Evolutionary conservation across 2,113 vertebrate genomes (phyloP).

Genomic region (Coryphaenoides rupestris): DNA sequence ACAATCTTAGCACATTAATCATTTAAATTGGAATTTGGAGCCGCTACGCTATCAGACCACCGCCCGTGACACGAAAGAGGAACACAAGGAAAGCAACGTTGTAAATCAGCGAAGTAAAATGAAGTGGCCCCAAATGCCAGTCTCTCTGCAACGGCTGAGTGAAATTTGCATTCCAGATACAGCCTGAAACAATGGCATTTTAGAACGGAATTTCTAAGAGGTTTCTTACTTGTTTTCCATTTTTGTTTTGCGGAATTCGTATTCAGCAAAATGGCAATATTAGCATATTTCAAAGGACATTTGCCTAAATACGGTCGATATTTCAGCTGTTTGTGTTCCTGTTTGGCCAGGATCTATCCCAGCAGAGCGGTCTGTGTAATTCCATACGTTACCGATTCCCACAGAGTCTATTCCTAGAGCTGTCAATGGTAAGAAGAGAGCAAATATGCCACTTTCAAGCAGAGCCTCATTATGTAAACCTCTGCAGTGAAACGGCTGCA

Average conservation of each 20-base stretch:
- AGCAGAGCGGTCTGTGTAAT: constrained; percentile 10
- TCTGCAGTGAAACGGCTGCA: not conserved
- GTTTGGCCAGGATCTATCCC: not conserved
- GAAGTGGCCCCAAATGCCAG: not conserved
- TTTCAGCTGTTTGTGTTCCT: constrained; percentile 9
- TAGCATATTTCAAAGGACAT: constrained; percentile 54
- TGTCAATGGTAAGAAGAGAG: not conserved
- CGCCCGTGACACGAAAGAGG: not conserved
- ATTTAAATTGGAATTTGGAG: too few species aligned
- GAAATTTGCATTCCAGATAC: constrained; percentile 16
- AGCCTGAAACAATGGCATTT: constrained; percentile 39
- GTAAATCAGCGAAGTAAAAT: constrained; percentile 4
- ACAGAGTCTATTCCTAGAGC: not conserved
- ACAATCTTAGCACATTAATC: not conserved
- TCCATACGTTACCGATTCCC: not conserved
- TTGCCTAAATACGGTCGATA: constrained; percentile 28
- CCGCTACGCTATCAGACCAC: not conserved
- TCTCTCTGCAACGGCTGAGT: not conserved
- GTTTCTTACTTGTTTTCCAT: constrained; percentile 39
- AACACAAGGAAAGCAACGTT: constrained; percentile 7
- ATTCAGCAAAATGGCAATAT: constrained; percentile 55
- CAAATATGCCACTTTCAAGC: not conserved
- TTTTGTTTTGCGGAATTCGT: constrained; percentile 33
- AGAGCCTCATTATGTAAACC: constrained; percentile 13
- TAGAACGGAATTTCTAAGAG: constrained; percentile 30